Conservation (phyloP, 2,888 invertebrate species). For the Pammene aurita region DNA sequence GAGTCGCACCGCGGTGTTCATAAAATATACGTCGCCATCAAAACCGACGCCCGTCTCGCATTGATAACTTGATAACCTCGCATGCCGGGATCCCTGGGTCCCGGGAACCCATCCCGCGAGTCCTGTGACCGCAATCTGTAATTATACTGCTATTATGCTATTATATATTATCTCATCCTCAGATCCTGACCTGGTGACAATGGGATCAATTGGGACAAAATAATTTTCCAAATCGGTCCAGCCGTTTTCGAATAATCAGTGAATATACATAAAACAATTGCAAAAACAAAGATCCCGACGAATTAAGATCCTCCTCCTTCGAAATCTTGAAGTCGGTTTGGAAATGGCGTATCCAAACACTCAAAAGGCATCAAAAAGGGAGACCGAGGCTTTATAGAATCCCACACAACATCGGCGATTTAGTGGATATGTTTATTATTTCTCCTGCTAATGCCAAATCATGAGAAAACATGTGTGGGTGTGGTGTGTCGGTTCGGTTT, state of each 20-base stretch:
- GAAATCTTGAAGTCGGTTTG: too few relatives aligned
- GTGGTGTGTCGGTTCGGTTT: slow-evolving; percentile 1
- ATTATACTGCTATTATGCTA: too few relatives aligned
- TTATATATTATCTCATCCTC: too few relatives aligned
- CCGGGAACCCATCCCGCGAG: slow-evolving; percentile 42
- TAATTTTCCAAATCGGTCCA: too few relatives aligned
- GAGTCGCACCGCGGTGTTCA: slow-evolving; percentile 8
- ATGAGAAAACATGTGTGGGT: slow-evolving; percentile 13
- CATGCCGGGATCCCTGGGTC: slow-evolving; percentile 46
- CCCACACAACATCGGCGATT: slow-evolving; percentile 2
- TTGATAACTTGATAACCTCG: slow-evolving; percentile 76
- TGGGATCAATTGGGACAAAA: too few relatives aligned
- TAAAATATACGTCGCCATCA: slow-evolving; percentile 29
- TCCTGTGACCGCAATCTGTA: background rate
- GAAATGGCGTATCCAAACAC: too few relatives aligned
- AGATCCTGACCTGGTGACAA: too few relatives aligned
- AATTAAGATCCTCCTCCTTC: too few relatives aligned
- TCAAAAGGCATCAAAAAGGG: background rate
- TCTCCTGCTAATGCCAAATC: slow-evolving; percentile 38
- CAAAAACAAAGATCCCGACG: too few relatives aligned
- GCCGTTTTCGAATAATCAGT: too few relatives aligned
- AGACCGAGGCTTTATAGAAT: slow-evolving; percentile 17
- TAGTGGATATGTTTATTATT: slow-evolving; percentile 56
- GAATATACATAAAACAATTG: too few relatives aligned
- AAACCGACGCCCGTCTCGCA: slow-evolving; percentile 52